phyloP scores from a whole-genome alignment of 2,888 invertebrate species.

The Gastracanthus pulcherrimus region DNA sequence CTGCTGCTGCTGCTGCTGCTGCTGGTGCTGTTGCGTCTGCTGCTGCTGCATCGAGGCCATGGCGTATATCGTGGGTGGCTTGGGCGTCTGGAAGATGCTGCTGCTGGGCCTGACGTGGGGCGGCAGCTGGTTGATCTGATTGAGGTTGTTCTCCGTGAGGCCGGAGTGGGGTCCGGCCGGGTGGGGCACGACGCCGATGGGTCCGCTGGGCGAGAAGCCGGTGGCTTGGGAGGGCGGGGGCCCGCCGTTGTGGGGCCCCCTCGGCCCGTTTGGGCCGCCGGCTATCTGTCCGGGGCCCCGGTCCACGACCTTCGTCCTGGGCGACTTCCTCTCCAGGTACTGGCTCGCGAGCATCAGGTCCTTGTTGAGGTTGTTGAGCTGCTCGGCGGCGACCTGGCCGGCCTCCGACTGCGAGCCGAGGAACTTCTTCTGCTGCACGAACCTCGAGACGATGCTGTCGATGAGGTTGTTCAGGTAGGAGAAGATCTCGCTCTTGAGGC shows the following conservation, averaged over 20 bases:
- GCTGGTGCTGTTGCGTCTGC: slow-evolving; percentile 80
- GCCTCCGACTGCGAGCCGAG: slow-evolving; percentile 88
- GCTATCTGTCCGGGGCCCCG: slow-evolving; percentile 79
- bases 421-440: slow-evolving; percentile 88
- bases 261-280: slow-evolving; percentile 76
- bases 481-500: slow-evolving; percentile 93
- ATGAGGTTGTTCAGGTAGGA: slow-evolving; percentile 90
- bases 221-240: slow-evolving; percentile 75
- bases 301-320: slow-evolving; percentile 87
- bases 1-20: slow-evolving; percentile 79
- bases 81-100: slow-evolving; percentile 91
- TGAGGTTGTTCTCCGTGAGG: slow-evolving; percentile 79
- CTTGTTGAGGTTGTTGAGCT: slow-evolving; percentile 85
- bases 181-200: slow-evolving; percentile 78
- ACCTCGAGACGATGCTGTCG: slow-evolving; percentile 92
- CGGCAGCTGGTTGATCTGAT: slow-evolving; percentile 80
- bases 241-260: slow-evolving; percentile 77
- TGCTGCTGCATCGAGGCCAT: slow-evolving; percentile 77
- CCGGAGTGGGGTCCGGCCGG: slow-evolving; percentile 70
- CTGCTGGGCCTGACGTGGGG: slow-evolving; percentile 83
- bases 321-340: slow-evolving; percentile 90
- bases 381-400: slow-evolving; percentile 89
- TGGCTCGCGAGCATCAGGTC: slow-evolving; percentile 90
- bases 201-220: slow-evolving; percentile 81
- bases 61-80: slow-evolving; percentile 82